phyloP scores from a whole-genome alignment of 2,888 invertebrate species.

The Entomobrya multifasciata region DNA sequence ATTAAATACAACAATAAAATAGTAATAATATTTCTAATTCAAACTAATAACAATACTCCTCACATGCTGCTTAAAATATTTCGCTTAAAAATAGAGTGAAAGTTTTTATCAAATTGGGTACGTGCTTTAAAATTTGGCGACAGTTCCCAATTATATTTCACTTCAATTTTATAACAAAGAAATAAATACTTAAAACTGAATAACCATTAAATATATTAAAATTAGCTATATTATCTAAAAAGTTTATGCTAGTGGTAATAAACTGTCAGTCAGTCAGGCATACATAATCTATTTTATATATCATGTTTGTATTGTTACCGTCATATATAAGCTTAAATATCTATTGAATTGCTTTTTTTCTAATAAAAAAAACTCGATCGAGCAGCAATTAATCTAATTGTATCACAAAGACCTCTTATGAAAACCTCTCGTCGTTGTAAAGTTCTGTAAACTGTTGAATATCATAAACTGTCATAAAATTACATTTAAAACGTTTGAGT shows the following conservation, averaged over 20 bases:
- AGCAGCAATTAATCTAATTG: constrained; percentile 52
- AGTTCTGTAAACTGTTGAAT: constrained; percentile 16
- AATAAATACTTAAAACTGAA: not conserved
- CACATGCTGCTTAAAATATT: constrained; percentile 1
- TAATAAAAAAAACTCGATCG: constrained; percentile 31
- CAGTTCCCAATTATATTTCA: constrained; percentile 2
- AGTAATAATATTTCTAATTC: constrained; percentile 33
- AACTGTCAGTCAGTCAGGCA: constrained; percentile 72
- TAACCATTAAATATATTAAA: too few species aligned
- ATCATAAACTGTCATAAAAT: constrained; percentile 49
- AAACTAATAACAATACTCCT: constrained; percentile 20
- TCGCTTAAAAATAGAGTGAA: constrained; percentile 22
- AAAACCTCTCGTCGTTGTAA: constrained; percentile 70
- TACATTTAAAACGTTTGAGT: constrained; percentile 10
- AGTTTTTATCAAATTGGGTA: constrained; percentile 5
- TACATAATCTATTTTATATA: not conserved
- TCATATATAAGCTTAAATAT: constrained; percentile 9
- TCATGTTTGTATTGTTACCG: constrained; percentile 19
- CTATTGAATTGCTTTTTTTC: constrained; percentile 50
- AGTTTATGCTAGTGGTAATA: constrained; percentile 58
- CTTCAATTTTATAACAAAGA: constrained; percentile 1
- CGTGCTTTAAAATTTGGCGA: not conserved
- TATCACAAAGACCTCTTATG: constrained; percentile 65
- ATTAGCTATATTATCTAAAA: not conserved
- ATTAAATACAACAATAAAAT: constrained; percentile 28